Evolutionary conservation across 2,113 vertebrate species (phyloP).

Genomic region (Amphiprion ocellaris): DNA sequence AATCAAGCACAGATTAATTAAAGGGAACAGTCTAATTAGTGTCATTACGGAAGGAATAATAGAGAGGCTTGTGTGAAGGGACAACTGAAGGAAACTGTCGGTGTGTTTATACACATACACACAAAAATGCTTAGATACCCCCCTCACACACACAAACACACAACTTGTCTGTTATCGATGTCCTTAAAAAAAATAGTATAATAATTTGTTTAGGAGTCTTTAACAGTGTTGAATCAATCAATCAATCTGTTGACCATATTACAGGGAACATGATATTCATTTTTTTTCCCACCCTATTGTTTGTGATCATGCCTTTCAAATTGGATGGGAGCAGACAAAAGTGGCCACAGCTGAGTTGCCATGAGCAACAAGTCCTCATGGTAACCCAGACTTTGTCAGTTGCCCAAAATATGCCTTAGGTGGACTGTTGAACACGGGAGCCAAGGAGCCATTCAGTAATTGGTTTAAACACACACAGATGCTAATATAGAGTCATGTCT

Average conservation of each 20-base stretch:
- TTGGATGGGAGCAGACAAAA: slow-evolving; percentile 35
- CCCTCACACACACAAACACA: neutral
- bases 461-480: slow-evolving; percentile 34
- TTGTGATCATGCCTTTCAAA: slow-evolving; percentile 38
- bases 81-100: slow-evolving; percentile 63
- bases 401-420: slow-evolving; percentile 32
- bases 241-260: neutral
- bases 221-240: slow-evolving; percentile 43
- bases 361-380: slow-evolving; percentile 60
- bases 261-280: neutral
- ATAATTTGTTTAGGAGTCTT: slow-evolving; percentile 36
- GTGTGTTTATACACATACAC: slow-evolving; percentile 54
- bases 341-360: slow-evolving; percentile 62
- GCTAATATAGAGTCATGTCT: slow-evolving; percentile 24
- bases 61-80: slow-evolving; percentile 59
- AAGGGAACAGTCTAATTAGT: slow-evolving; percentile 82
- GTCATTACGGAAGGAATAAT: slow-evolving; percentile 78
- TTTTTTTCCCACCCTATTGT: slow-evolving; percentile 10
- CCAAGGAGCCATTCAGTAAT: slow-evolving; percentile 33
- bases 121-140: slow-evolving; percentile 2
- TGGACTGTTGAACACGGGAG: slow-evolving; percentile 39
- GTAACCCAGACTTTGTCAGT: slow-evolving; percentile 51
- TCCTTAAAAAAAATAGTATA: slow-evolving; percentile 27
- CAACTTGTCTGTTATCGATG: slow-evolving; percentile 5
- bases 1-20: slow-evolving; percentile 82